phyloP scores from a whole-genome alignment of 2,113 vertebrate genomes.

The Nannobrachium achirus region DNA sequence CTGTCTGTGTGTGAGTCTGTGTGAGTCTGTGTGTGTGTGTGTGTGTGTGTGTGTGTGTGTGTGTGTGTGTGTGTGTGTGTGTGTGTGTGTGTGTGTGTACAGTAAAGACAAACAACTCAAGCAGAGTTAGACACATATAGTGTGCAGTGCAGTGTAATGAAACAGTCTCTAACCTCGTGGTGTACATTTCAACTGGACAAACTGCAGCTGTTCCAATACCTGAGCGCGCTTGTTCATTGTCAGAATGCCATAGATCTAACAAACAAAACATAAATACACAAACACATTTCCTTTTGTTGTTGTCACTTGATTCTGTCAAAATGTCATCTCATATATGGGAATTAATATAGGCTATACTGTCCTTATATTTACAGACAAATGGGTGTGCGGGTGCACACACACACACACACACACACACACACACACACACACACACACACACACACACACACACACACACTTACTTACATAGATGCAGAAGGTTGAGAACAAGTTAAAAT shows the following conservation, averaged over 20 bases:
- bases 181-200: slow-evolving; percentile 87
- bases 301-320: slow-evolving; percentile 24
- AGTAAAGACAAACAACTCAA: slow-evolving; percentile 67
- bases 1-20: not conserved
- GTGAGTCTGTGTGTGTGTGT: not conserved
- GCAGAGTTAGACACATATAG: slow-evolving; percentile 63
- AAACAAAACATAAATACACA: slow-evolving; percentile 77
- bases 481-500: no score
- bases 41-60: slow-evolving; percentile 8
- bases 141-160: slow-evolving; percentile 66
- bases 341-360: no score
- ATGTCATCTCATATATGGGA: slow-evolving; percentile 17
- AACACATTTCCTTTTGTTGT: slow-evolving; percentile 28
- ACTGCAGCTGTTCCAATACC: slow-evolving; percentile 87
- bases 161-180: slow-evolving; percentile 84
- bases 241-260: slow-evolving; percentile 87
- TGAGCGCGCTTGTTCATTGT: slow-evolving; percentile 86
- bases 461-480: slow-evolving; percentile 5
- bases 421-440: slow-evolving; percentile 25
- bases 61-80: slow-evolving; percentile 14
- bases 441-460: slow-evolving; percentile 11
- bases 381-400: slow-evolving; percentile 3
- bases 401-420: slow-evolving; percentile 25
- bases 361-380: slow-evolving; percentile 14
- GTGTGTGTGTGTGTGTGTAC: slow-evolving; percentile 33